Conservation (phyloP, 2,797 vertebrate species). For the Sebastes kiyomatsui region DNA sequence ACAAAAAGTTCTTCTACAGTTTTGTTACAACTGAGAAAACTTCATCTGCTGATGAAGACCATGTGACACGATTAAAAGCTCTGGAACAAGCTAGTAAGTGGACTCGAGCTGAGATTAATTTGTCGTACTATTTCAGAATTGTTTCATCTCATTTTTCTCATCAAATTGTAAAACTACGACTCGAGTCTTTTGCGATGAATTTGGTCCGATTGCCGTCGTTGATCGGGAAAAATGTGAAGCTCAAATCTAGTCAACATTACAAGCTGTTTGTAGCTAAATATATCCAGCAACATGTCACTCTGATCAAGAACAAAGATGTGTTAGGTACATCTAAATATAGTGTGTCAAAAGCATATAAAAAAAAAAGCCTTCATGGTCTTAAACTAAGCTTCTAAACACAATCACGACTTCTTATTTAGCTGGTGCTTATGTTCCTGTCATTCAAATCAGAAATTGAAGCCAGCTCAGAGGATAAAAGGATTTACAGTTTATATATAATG, state of each 20-base stretch:
- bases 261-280: background rate
- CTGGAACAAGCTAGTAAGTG: background rate
- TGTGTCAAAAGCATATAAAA: background rate
- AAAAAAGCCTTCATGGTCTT: background rate
- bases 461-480: conserved; percentile 25
- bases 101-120: background rate
- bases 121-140: background rate
- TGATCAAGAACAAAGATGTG: background rate
- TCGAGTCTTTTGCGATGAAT: background rate
- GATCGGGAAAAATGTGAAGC: background rate
- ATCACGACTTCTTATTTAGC: conserved; percentile 23
- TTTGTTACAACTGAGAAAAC: background rate
- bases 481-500: conserved; percentile 34
- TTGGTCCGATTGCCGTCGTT: background rate
- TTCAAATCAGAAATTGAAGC: conserved; percentile 12
- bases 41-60: background rate
- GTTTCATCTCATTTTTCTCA: background rate
- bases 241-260: background rate
- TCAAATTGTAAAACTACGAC: background rate
- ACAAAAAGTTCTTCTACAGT: background rate
- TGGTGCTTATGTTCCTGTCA: conserved; percentile 10
- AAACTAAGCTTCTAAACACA: conserved; percentile 37
- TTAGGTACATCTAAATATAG: conserved; percentile 29
- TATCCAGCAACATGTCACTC: background rate
- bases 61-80: background rate